phyloP scores from a whole-genome alignment of 2,888 invertebrate species.

The Drosophila histrio region DNA sequence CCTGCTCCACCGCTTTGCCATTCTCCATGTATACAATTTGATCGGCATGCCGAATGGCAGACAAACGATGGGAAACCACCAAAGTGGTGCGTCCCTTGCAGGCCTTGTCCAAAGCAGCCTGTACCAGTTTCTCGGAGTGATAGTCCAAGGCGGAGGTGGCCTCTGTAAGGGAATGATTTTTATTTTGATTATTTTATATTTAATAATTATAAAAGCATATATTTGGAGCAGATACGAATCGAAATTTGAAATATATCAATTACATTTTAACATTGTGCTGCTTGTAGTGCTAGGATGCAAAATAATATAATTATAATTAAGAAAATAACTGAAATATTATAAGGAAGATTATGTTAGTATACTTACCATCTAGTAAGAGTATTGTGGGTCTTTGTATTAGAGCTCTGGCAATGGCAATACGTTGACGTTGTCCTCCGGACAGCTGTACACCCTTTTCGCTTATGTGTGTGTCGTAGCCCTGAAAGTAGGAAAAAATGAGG shows the following conservation, averaged over 20 bases:
- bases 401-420: conserved; percentile 93
- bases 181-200: too few relatives aligned
- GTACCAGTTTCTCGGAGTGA: conserved; percentile 91
- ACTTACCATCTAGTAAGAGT: conserved; percentile 86
- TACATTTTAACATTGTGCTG: too few relatives aligned
- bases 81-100: conserved; percentile 90
- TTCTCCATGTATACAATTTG: conserved; percentile 89
- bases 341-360: not conserved
- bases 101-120: conserved; percentile 91
- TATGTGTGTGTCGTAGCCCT: conserved; percentile 91
- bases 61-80: conserved; percentile 89
- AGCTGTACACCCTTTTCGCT: conserved; percentile 92
- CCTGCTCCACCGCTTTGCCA: conserved; percentile 89
- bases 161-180: conserved; percentile 83
- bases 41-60: conserved; percentile 89
- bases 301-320: not conserved
- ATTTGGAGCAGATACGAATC: too few relatives aligned
- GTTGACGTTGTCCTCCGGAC: conserved; percentile 91
- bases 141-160: conserved; percentile 93
- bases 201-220: not conserved
- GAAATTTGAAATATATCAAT: not conserved
- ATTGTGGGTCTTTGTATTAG: conserved; percentile 90
- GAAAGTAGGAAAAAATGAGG: not conserved
- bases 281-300: too few relatives aligned
- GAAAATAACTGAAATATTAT: not conserved